Conservation (phyloP, 2,797 vertebrate species). For the Myotis findleyi region DNA sequence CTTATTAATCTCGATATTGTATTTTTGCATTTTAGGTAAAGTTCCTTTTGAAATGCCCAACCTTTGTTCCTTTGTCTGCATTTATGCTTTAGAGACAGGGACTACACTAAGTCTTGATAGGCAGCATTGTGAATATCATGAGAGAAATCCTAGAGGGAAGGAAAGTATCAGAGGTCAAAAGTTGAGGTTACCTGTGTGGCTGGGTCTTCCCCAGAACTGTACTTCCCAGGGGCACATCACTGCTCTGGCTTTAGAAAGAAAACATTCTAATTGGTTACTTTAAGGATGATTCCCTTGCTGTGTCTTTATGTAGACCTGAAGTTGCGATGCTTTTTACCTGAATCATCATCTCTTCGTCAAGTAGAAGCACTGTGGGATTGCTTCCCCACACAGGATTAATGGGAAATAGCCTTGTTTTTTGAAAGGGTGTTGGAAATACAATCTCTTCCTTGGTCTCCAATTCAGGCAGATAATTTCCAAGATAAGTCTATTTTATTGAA, state of each 20-base stretch:
- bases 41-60: not conserved
- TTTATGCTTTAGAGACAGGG: not conserved
- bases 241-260: constrained; percentile 39
- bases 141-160: not conserved
- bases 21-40: not conserved
- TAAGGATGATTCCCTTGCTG: not conserved
- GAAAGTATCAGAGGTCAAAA: not conserved
- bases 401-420: constrained; percentile 55
- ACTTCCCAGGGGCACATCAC: not conserved
- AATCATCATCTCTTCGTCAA: constrained; percentile 14
- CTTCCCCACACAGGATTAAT: not conserved
- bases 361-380: not conserved
- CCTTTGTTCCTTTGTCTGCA: not conserved
- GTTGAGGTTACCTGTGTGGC: not conserved
- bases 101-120: not conserved
- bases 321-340: not conserved
- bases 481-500: constrained; percentile 67
- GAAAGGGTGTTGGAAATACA: constrained; percentile 72
- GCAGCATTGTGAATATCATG: not conserved
- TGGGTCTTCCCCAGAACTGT: not conserved
- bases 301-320: not conserved
- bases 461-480: constrained; percentile 72
- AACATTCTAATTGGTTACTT: not conserved
- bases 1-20: not conserved
- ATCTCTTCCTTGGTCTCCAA: constrained; percentile 51